Conservation (phyloP, 2,797 vertebrate species). For the Rachycentron canadum region DNA sequence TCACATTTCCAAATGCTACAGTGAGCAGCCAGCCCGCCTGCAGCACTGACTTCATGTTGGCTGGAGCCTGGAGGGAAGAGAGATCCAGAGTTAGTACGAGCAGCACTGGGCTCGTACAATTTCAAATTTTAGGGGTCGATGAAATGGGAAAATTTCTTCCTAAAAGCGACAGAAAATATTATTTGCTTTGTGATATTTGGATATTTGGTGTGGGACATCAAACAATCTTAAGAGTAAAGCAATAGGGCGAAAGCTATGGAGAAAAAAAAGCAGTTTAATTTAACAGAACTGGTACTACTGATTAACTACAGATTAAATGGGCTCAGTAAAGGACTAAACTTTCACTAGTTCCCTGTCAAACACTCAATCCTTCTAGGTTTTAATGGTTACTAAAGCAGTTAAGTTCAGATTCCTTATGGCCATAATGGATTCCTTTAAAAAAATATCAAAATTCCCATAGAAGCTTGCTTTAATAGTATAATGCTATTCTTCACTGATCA, state of each 20-base stretch:
- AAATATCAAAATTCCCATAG: neutral
- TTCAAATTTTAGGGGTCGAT: neutral
- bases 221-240: neutral
- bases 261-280: neutral
- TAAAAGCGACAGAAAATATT: neutral
- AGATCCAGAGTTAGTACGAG: neutral
- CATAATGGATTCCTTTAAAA: neutral
- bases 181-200: neutral
- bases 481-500: neutral
- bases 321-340: neutral
- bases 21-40: constrained; percentile 98
- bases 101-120: neutral
- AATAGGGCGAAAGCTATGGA: too few relatives aligned
- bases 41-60: constrained; percentile 97
- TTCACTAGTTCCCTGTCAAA: neutral
- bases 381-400: too few relatives aligned
- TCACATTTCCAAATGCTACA: constrained; percentile 93
- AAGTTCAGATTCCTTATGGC: too few relatives aligned
- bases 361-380: neutral
- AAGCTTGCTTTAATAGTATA: neutral
- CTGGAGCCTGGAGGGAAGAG: constrained; percentile 87
- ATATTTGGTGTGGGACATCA: neutral
- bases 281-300: neutral
- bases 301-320: neutral
- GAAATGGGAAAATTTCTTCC: neutral